A percentile compares a stretch with the other conserved stretches of the same genome.
phyloP scores from a whole-genome alignment of 2,888 invertebrate genomes.

The Leptodirus hochenwartii region DNA sequence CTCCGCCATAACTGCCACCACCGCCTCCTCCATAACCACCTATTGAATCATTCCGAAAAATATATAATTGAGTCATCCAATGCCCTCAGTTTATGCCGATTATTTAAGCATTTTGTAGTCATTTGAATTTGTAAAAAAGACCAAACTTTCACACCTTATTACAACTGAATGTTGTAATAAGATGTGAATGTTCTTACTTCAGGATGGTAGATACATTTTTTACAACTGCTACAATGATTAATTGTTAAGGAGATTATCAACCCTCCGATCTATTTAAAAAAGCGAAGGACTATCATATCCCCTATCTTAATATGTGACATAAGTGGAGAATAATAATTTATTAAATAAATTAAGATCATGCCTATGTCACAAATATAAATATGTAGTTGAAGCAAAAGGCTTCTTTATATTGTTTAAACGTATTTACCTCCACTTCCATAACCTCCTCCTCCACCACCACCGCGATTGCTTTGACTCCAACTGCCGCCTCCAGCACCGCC shows the following conservation, averaged over 20 bases:
- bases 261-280: slow-evolving; percentile 21
- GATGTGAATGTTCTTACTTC: too few relatives aligned
- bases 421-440: slow-evolving; percentile 18
- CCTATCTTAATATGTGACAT: slow-evolving; percentile 21
- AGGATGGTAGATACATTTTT: too few relatives aligned
- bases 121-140: too few relatives aligned
- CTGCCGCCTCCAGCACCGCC: slow-evolving; percentile 16
- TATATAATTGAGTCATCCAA: too few relatives aligned
- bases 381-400: slow-evolving; percentile 2
- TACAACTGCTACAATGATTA: slow-evolving; percentile 7
- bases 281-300: slow-evolving; percentile 25
- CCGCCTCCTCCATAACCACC: slow-evolving; percentile 14
- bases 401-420: slow-evolving; percentile 14
- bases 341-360: slow-evolving; percentile 19
- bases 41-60: slow-evolving; percentile 5
- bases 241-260: slow-evolving; percentile 18
- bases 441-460: slow-evolving; percentile 9
- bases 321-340: slow-evolving; percentile 19
- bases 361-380: slow-evolving; percentile 21
- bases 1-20: slow-evolving; percentile 23
- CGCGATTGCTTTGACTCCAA: slow-evolving; percentile 10
- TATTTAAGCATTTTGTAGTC: too few relatives aligned
- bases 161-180: too few relatives aligned
- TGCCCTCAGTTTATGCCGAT: too few relatives aligned
- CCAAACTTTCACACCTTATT: too few relatives aligned